Conservation (phyloP, 1,140 invertebrate species). For the Calycopis cecrops region DNA sequence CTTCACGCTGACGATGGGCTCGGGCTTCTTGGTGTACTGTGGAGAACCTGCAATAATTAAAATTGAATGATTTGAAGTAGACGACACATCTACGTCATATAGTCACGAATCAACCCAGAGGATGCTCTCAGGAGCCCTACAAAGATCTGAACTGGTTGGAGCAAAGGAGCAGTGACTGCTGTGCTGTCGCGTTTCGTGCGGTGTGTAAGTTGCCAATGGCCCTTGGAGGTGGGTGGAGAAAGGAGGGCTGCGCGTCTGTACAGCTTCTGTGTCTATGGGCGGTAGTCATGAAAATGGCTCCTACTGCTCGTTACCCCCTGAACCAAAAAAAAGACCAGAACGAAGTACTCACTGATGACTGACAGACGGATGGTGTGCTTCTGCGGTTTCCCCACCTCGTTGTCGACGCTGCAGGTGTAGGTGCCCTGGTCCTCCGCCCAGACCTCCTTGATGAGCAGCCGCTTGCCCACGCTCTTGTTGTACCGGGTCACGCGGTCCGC, state of each 20-base stretch:
- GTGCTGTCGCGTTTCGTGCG: no score
- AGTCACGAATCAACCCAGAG: no score
- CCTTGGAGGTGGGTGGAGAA: no score
- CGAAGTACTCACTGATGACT: slow-evolving; percentile 48
- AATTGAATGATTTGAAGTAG: neutral
- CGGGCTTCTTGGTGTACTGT: slow-evolving; percentile 28
- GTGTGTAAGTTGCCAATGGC: no score
- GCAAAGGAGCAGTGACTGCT: no score
- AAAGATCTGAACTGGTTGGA: no score
- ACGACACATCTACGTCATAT: no score
- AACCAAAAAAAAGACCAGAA: neutral
- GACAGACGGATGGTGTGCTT: slow-evolving; percentile 41
- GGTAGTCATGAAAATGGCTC: no score
- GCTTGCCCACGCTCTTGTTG: slow-evolving; percentile 54
- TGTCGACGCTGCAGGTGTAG: slow-evolving; percentile 92
- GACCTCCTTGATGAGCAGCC: slow-evolving; percentile 51
- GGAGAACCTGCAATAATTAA: slow-evolving; percentile 36
- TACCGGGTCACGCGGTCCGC: slow-evolving; percentile 46
- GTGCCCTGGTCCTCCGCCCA: slow-evolving; percentile 83
- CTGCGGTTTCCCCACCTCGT: slow-evolving; percentile 84
- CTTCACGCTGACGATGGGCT: slow-evolving; percentile 24
- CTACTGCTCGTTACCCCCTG: no score
- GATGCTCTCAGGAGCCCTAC: no score
- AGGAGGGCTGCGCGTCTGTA: no score
- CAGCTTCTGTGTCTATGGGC: no score